Base-by-base conservation (phyloP, 2,797 vertebrate species). In the Oreonectes daqikongensis region DNA sequence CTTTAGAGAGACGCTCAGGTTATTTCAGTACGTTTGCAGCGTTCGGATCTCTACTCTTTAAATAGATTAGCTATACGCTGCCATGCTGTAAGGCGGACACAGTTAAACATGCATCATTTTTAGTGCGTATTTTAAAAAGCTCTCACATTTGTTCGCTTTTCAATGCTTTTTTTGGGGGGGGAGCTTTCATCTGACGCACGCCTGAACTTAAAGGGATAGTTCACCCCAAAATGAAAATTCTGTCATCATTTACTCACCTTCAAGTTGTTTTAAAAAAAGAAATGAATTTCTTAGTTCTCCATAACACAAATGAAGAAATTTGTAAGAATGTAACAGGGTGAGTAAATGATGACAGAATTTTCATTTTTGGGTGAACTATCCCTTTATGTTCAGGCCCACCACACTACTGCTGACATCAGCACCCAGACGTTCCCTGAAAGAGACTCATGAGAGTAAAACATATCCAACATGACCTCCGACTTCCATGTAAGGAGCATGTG, bases 11-110 rank as follows among this genome's bases (percentile, higher is more conserved):
- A 83, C 77, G 84, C 82, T 90, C 78, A 0, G 86, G 89, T 90
- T 92, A 92, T 91, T 93, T 70, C 87, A 89, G 90, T 89, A 87
- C 86, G 83, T 92, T 92, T 91, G 87, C 83, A 59, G 83, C 86
- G n/a, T 84, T 85, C 86, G 12, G 40, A 87, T 88, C 85, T 84
- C 84, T 52, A 20, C 78, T 46, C 89, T 92, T 90, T 90, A 93
- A 92, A 93, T 93, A 93, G 91, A 86, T 64, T 14, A 10, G 30
- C 38, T 71, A 83, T 81, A 3, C 38, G 81, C 85, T 87, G 88
- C 82, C 89, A 77, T 88, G 86, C 81, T 87, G 85, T 88, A 91
- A 87, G 84, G 87, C 84, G 83, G 79, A 85, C 79, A 75, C 80
- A 79, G 84, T 85, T 81, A 79, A 88, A 87, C 82, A 50, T 68